Evolutionary conservation across 2,797 vertebrate species (phyloP), one percentile per base, ranked within the genome.

Genomic region (Esox lucius): DNA sequence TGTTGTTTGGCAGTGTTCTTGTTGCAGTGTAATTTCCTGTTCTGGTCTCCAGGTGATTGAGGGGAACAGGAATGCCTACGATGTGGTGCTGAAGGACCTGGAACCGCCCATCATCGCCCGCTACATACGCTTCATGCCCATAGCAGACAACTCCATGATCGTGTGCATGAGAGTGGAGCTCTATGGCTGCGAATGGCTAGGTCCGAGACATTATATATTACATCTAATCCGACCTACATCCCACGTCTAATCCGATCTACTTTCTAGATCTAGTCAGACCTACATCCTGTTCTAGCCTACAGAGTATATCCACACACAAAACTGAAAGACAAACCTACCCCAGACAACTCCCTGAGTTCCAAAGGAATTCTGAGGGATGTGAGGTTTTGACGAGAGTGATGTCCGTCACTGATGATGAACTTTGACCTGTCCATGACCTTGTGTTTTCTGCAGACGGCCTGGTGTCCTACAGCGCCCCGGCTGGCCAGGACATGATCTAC

Each of bases 121-220:
- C 67, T 98, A 95, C 15, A 92, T 99, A 9, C 96, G 97, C 80
- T 98, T 99, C 86, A 95, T 99, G 90, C 98, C 98, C 0, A 93
- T 98, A 86, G 97, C 96, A 0, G 96, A 98, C 85, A 95, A 96
- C 85, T 97, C 96, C 78, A 96, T 96, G 94, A 98, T 95, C 0
- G 97, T 97, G 78, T 99, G 98, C 62, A 95, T 99, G 94, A 94
- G 98, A 0, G 98, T 99, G 87, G 98, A 99, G 90, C 94, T 99
- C 22, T 99, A 99, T 0, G 98, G 98, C 87, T 99, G 98, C 3
- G 94, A 94, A 88, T 99, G 97, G 97, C 91, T 99, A 42, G 98
- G 98, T 98, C 84, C 79, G 95, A 90, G 67, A 24, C 26, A 15
- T 59, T 15, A 59, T n/a, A 11, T n/a, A 19, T 8, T 22, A 59